A percentile compares a stretch with the other conserved stretches of the same genome.
Evolutionary conservation across 2,113 vertebrate genomes (phyloP).

Genomic region (Apteryx owenii): DNA sequence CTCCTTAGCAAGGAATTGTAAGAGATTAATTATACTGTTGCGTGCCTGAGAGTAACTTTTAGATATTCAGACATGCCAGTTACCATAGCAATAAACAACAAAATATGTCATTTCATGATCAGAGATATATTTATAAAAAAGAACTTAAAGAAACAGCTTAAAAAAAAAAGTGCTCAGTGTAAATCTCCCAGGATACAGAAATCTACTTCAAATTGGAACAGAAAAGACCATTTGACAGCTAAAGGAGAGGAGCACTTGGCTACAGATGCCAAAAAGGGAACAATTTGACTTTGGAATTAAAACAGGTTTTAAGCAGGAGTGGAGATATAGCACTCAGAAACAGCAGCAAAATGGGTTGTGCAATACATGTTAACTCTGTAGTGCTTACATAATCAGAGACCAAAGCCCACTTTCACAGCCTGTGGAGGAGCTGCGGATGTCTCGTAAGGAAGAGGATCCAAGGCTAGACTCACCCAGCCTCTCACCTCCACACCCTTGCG

Average conservation of each 20-base stretch:
- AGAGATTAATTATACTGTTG: not conserved
- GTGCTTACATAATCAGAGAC: not conserved
- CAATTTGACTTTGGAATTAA: not conserved
- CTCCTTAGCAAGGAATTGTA: not conserved
- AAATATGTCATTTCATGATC: not conserved
- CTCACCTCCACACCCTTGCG: too few species aligned
- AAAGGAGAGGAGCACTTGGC: not conserved
- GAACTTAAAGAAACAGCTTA: not conserved
- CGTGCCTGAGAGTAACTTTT: not conserved
- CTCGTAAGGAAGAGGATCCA: not conserved
- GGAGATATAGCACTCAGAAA: not conserved
- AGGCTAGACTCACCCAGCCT: not conserved
- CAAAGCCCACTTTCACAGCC: not conserved
- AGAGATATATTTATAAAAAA: not conserved
- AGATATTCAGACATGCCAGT: not conserved
- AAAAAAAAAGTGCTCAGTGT: not conserved
- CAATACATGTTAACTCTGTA: not conserved
- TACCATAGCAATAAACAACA: not conserved
- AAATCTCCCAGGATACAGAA: not conserved
- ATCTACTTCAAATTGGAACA: not conserved
- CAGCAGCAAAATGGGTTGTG: not conserved
- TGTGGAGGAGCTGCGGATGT: not conserved
- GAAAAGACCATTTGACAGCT: not conserved
- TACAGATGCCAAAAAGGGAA: not conserved
- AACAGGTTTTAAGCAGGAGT: not conserved